phyloP scores from a whole-genome alignment of 2,888 invertebrate genomes.

The Mactromeris polynyma region DNA sequence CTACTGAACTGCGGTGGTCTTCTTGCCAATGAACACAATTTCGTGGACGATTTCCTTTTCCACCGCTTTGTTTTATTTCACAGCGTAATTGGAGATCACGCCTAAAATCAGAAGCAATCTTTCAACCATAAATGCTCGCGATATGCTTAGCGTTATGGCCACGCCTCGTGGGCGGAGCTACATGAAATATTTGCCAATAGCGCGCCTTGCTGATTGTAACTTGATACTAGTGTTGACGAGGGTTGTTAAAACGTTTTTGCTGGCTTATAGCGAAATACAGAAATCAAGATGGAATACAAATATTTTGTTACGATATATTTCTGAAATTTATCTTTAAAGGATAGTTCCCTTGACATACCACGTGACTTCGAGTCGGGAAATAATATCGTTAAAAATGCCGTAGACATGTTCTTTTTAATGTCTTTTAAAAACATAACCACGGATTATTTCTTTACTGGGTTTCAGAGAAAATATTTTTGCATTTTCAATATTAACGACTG shows the following conservation, averaged over 20 bases:
- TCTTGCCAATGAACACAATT: conserved; percentile 67
- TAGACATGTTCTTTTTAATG: conserved; percentile 4
- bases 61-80: conserved; percentile 74
- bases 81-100: conserved; percentile 67
- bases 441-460: neutral
- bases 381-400: conserved; percentile 1
- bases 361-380: neutral
- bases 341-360: conserved; percentile 14
- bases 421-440: neutral
- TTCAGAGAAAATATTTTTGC: neutral
- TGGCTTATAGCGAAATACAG: neutral
- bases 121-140: conserved; percentile 67
- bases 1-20: conserved; percentile 65
- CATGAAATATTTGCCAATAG: conserved; percentile 37
- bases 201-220: conserved; percentile 44
- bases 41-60: conserved; percentile 72
- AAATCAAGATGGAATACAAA: neutral
- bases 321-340: conserved; percentile 16
- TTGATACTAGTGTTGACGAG: conserved; percentile 39
- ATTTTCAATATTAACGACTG: neutral
- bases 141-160: conserved; percentile 42
- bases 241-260: conserved; percentile 6
- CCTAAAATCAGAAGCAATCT: conserved; percentile 66
- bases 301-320: conserved; percentile 10
- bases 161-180: conserved; percentile 53